These are phyloP conservation scores for Drosophila mayri DNA, from an alignment of 1,140 invertebrate genomes.

Conservation along the genomic window DNA sequence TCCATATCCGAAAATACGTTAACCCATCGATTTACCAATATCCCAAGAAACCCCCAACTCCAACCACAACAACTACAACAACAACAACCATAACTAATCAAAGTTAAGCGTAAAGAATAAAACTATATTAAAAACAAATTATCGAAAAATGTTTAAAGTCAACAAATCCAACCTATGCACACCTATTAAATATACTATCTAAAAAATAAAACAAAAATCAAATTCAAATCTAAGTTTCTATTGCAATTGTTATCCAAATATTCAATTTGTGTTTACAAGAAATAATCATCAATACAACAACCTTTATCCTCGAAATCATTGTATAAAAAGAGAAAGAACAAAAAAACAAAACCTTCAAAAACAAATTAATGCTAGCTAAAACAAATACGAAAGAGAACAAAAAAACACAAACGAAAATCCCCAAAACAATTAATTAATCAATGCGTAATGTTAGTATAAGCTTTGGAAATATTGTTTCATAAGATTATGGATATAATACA, in stretches of 20 bases:
- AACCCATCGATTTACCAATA: constrained; percentile 57
- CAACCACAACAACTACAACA: constrained; percentile 35
- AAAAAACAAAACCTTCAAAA: constrained; percentile 30
- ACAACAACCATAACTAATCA: constrained; percentile 58
- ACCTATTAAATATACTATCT: constrained; percentile 63
- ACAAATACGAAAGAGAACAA: constrained; percentile 20
- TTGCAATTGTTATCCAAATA: constrained; percentile 43
- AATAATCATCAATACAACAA: constrained; percentile 50
- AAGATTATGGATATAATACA: constrained; percentile 56
- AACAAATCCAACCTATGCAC: constrained; percentile 73
- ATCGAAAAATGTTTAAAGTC: constrained; percentile 65
- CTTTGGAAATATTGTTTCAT: constrained; percentile 73
- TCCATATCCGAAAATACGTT: constrained; percentile 84
- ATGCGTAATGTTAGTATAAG: constrained; percentile 74
- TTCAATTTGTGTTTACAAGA: constrained; percentile 42
- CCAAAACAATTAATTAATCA: constrained; percentile 40
- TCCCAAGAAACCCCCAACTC: constrained; percentile 41
- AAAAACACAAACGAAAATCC: constrained; percentile 38
- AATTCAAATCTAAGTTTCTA: constrained; percentile 39
- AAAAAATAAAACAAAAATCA: constrained; percentile 43
- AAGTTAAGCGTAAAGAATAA: constrained; percentile 60
- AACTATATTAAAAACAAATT: constrained; percentile 47
- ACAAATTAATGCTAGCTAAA: constrained; percentile 27
- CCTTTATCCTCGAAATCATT: constrained; percentile 44
- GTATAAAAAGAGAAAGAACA: constrained; percentile 38